These are phyloP conservation scores for Chloropsis cyanopogon DNA, from an alignment of 2,113 vertebrate species.

Conservation along the genomic window DNA sequence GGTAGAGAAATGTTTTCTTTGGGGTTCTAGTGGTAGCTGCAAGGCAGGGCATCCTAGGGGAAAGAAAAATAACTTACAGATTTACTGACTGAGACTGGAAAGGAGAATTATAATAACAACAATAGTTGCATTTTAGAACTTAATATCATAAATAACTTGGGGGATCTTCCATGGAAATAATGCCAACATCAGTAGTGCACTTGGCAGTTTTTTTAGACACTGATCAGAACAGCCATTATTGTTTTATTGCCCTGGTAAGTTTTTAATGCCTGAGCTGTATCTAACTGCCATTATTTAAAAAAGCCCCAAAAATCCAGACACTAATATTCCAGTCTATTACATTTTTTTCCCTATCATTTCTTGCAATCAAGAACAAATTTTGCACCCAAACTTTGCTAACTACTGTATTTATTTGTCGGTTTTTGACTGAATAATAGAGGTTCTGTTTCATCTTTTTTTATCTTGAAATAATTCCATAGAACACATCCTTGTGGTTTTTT, in stretches of 20 bases:
- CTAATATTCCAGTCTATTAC: not conserved
- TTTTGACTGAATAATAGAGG: not conserved
- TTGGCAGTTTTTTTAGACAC: not conserved
- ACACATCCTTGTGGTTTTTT: not conserved
- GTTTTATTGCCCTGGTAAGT: not conserved
- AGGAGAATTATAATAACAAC: not conserved
- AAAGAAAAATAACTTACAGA: not conserved
- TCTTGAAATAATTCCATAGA: not conserved
- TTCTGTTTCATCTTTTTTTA: not conserved
- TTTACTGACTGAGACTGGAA: not conserved
- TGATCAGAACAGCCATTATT: not conserved
- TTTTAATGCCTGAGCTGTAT: not conserved
- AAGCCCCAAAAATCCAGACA: no score
- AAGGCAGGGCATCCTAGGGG: not conserved
- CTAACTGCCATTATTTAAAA: not conserved
- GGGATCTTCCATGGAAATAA: not conserved
- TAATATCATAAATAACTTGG: not conserved
- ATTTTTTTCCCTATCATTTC: not conserved
- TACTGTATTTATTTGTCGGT: not conserved
- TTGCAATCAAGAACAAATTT: not conserved
- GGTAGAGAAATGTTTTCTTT: slow-evolving; percentile 72
- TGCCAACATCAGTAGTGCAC: not conserved
- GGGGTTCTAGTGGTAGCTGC: not conserved
- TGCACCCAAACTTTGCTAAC: not conserved
- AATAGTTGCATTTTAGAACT: not conserved